A percentile compares a stretch with the other conserved stretches of the same genome.
Conservation (phyloP, 2,797 vertebrate species). For the Gila robusta region DNA sequence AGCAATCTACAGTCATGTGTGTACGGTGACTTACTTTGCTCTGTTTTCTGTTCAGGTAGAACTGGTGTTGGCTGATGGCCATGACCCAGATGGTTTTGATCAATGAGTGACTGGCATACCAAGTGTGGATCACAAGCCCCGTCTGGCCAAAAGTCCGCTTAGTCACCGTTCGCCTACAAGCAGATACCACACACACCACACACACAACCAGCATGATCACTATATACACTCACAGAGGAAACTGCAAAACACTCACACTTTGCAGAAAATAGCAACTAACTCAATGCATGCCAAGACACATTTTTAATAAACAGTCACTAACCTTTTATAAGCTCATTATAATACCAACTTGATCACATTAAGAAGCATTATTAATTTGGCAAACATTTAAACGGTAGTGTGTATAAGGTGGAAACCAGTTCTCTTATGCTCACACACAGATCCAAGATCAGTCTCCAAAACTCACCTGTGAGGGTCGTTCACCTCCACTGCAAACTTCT, state of each 20-base stretch:
- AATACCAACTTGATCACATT: neutral
- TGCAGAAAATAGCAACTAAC: neutral
- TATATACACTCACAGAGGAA: neutral
- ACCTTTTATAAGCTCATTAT: neutral
- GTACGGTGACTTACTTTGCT: conserved; percentile 88
- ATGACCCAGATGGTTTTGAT: conserved; percentile 99
- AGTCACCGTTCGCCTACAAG: conserved; percentile 91
- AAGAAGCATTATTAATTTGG: neutral
- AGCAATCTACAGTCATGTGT: neutral
- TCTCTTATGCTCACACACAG: neutral
- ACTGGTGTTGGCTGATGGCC: conserved; percentile 99
- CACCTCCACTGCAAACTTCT: conserved; percentile 98
- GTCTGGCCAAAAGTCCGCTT: conserved; percentile 98
- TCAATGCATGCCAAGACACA: neutral
- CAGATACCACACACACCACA: conserved; percentile 6
- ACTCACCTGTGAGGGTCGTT: conserved; percentile 95
- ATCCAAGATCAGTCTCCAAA: neutral
- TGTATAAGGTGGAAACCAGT: neutral
- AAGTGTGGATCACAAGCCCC: conserved; percentile 96
- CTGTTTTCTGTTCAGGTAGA: conserved; percentile 98
- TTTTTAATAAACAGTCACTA: neutral
- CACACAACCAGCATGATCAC: neutral
- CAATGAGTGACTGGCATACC: conserved; percentile 95
- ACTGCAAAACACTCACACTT: neutral
- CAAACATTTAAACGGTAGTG: neutral